Base-by-base conservation (phyloP, 1,140 invertebrate genomes). In the Glomeris maerens region DNA sequence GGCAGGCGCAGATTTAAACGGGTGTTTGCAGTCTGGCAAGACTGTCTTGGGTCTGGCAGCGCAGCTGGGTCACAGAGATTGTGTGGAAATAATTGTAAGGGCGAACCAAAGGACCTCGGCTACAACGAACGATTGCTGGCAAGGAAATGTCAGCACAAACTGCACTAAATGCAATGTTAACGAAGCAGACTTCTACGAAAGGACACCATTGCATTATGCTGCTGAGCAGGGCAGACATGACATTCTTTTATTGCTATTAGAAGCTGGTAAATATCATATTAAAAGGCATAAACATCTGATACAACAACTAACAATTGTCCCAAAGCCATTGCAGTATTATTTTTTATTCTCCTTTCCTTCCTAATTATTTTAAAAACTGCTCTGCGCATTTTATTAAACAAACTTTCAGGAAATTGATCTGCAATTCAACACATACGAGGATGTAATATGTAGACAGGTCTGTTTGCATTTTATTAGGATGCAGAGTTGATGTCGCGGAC, bases 151-250 rank as follows among this genome's bases (percentile, higher is more conserved):
- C 46, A 47, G 4, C 49, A 47, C 52, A 45, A 45, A 23, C 36
- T 54, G 25, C 45, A 39, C 21, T 41, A 64, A 59, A 27, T 53
- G 67, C 54, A 70, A 74, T 61, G 63, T 72, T 0, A 71, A 74
- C 52, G 55, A 69, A 2, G 64, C 71, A 36, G 76, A 78, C 63
- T 61, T 64, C 2, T 68, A 71, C 50, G 63, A 74, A 22, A 65
- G 72, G 25, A 71, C 70, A 41, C 72, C 75, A 1, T 50, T 78
- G 39, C 76, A 78, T 61, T 78, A 78, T 65, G 74, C 76, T 21
- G 71, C 76, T 25, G 67, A 67, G 40, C 68, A 69, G 49, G 74
- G 72, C 0, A 66, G 73, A 56, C 52, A 65, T 20, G 72, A 76
- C 41, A 71, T 74, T 55, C 65, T 76, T 0, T 48, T 61, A 25